Conservation (phyloP, 2,113 vertebrate species). For the Pelodiscus sinensis region DNA sequence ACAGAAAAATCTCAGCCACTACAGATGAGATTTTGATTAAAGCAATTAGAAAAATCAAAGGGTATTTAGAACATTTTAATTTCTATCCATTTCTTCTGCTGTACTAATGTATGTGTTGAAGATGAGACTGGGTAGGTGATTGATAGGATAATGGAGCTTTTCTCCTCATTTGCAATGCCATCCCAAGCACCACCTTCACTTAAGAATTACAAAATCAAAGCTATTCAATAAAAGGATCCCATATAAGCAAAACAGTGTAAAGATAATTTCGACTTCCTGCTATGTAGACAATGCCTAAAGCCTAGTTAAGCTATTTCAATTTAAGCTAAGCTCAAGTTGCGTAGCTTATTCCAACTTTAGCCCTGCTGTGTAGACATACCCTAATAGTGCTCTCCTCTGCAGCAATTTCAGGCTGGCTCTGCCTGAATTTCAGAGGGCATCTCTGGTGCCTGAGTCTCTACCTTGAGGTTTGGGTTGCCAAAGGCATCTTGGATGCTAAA, state of each 20-base stretch:
- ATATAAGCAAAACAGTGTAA: constrained; percentile 8
- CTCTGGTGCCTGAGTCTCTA: too few species aligned
- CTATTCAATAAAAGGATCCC: not conserved
- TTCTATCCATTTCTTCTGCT: not conserved
- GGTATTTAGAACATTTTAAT: not conserved
- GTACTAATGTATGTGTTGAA: not conserved
- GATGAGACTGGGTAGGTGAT: not conserved
- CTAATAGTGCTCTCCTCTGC: too few species aligned
- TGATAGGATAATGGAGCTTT: not conserved
- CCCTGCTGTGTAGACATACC: too few species aligned
- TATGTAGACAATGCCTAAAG: too few species aligned
- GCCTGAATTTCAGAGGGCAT: too few species aligned
- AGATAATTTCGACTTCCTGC: not conserved
- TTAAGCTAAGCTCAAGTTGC: too few species aligned
- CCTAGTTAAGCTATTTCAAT: too few species aligned
- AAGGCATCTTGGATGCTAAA: too few species aligned
- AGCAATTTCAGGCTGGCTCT: too few species aligned
- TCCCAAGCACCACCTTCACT: not conserved
- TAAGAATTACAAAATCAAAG: not conserved
- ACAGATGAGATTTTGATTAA: not conserved
- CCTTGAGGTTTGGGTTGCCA: too few species aligned
- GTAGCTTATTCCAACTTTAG: too few species aligned
- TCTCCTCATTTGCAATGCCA: not conserved
- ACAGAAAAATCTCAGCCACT: not conserved
- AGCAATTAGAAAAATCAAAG: not conserved